Base-by-base conservation (phyloP, 2,888 invertebrate species). In the Macrosiphum euphorbiae region DNA sequence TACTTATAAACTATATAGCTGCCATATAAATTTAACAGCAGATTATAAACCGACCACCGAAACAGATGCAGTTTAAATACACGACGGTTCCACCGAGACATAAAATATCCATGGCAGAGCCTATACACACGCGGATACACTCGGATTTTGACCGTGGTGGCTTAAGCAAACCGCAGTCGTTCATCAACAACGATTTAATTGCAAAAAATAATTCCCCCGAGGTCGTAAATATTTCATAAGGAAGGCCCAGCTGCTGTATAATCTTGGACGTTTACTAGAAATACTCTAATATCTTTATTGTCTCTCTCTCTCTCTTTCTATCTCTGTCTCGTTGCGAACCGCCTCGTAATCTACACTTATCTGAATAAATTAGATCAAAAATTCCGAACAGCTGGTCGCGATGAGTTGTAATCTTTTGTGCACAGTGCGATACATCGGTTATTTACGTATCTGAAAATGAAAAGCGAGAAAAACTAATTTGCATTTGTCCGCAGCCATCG, bases 111-210 rank as follows among this genome's bases (percentile, higher is more conserved):
- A 61, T 35, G 11, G 47, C 28, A n/a, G 20, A 47, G 26, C 13
- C 44, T 35, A 5, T n/a, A 44, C 4, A 13, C 10, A 3, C 24
- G 28, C 35, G 20, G 78, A 78, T 78, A 78, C 78, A 28, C 7
- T 41, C 89, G 44, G 86, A 86, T 24, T 61, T 61, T 61, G 44
- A 24, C 61, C 61, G 4, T 47, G 8, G 20, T 35, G n/a, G 28
- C 3, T 86, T 86, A 86, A 47, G 86, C 16, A 24, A 67, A 47
- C 61, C 47, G 47, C 24, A 7, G 28, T 13, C 10, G n/a, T n/a
- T 47, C n/a, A n/a, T n/a, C 47, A 67, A 55, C 61, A 47, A 67
- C 61, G 61, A 44, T 90, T 90, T 90, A 67, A 47, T 90, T 90
- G 28, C 61, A 47, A 90, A 90, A 90, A 90, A n/a, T 50, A 47